Base-by-base conservation (phyloP, 2,888 invertebrate genomes). In the Eurytoma adleriae region DNA sequence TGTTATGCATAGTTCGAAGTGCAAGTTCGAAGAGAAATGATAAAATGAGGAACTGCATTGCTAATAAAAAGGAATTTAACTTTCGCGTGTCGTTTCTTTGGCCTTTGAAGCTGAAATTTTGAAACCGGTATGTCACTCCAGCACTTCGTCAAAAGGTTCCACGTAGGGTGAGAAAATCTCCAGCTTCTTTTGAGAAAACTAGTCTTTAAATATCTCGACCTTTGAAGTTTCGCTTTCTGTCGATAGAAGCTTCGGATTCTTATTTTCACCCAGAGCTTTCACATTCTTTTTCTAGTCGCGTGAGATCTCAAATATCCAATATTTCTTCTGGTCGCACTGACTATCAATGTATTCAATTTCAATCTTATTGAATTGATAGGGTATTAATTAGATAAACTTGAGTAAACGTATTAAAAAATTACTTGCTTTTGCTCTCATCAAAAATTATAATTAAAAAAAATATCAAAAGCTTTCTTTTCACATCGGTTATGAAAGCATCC, bases 211-310 rank as follows among this genome's bases (percentile, higher is more conserved):
- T 4, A 54, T 12, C n/a, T 27, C n/a, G 24, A 30, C 16, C 71
- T 73, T 78, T 67, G 67, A 78, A 78, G 72, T 78, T 56, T 67
- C 13, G n/a, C 50, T 67, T 40, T 18, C 16, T 54, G 7, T 57
- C 3, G 14, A 68, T 68, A 10, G 12, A 18, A 75, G 75, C 68
- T 75, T 59, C 16, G 52, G 24, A 59, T 67, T 68, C 61, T 40
- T 64, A 20, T 14, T 59, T 61, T 20, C 18, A 3, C 18, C 16
- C 18, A 5, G 7, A 16, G n/a, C 1, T 30, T 64, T 64, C 40
- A 1, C 7, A n/a, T 40, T 2, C 5, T 67, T 67, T 52, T 52
- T 24, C n/a, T 3, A 3, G 50, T 24, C 10, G 48, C 14, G 18
- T 40, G n/a, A 13, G 66, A 30, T 52, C 56, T 56, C 20, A 48